Conservation (phyloP, 2,888 invertebrate genomes). For the Pachymerium ferrugineum region DNA sequence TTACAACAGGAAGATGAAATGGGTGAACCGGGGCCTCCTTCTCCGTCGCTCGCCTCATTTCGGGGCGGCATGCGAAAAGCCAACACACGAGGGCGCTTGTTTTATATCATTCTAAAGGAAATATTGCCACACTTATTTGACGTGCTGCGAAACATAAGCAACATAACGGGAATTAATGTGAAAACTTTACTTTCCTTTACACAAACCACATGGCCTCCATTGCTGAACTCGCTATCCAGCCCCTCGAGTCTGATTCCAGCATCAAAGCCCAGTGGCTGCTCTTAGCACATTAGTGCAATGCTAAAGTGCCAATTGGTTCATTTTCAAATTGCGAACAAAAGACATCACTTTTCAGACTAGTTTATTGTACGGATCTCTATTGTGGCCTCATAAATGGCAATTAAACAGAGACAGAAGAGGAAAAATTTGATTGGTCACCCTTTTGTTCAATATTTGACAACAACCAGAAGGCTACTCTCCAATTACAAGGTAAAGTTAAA, state of each 20-base stretch:
- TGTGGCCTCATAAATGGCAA: conserved; percentile 3
- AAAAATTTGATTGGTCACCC: too few species aligned
- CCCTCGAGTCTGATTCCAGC: not conserved
- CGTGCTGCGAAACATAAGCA: conserved; percentile 18
- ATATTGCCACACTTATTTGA: conserved; percentile 21
- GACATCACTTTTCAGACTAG: conserved; percentile 1
- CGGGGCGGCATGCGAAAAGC: conserved; percentile 18
- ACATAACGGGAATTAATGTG: conserved; percentile 29
- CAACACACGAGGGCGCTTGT: conserved; percentile 24
- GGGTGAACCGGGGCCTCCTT: conserved; percentile 15
- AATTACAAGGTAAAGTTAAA: too few species aligned
- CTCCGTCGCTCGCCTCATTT: conserved; percentile 14
- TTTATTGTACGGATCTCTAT: not conserved
- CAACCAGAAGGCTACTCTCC: too few species aligned
- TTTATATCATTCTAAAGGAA: conserved; percentile 27
- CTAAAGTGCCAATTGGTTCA: conserved; percentile 5
- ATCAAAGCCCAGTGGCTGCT: conserved; percentile 15
- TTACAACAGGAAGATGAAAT: conserved; percentile 21
- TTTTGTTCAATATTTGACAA: too few species aligned
- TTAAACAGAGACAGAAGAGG: too few species aligned
- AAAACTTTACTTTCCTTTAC: conserved; percentile 29
- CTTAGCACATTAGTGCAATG: not conserved
- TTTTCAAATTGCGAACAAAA: not conserved
- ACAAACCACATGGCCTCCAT: conserved; percentile 28
- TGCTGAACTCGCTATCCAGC: not conserved